These are phyloP conservation scores for Trilocha varians DNA, from an alignment of 2,888 invertebrate species.

Conservation along the genomic window DNA sequence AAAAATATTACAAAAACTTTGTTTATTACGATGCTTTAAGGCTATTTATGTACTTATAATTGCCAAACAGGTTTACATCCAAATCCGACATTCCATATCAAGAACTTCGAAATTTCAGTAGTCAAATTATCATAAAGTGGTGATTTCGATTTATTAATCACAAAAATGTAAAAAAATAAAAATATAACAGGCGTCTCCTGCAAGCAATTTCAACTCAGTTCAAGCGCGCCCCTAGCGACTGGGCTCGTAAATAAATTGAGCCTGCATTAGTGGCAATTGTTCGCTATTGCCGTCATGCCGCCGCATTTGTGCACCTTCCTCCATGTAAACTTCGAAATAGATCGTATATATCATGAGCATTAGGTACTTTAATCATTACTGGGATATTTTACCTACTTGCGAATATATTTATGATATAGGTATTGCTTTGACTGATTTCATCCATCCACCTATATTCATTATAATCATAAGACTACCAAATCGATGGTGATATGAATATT, in stretches of 20 bases:
- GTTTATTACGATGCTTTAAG: too few species aligned
- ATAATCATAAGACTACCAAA: too few species aligned
- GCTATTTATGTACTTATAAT: too few species aligned
- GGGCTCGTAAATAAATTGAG: slow-evolving; percentile 72
- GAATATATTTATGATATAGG: background rate
- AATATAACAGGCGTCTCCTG: too few species aligned
- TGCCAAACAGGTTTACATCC: too few species aligned
- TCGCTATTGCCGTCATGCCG: slow-evolving; percentile 52
- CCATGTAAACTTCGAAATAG: slow-evolving; percentile 4
- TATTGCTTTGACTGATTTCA: too few species aligned
- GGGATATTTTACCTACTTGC: too few species aligned
- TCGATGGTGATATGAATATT: too few species aligned
- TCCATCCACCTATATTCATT: too few species aligned
- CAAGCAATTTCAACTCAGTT: slow-evolving; percentile 24
- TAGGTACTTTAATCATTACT: background rate
- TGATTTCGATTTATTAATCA: background rate
- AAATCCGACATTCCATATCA: too few species aligned
- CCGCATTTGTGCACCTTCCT: slow-evolving; percentile 40
- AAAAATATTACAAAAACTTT: too few species aligned
- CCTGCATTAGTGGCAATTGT: slow-evolving; percentile 72
- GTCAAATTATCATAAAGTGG: background rate
- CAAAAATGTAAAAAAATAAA: background rate
- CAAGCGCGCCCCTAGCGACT: slow-evolving; percentile 56
- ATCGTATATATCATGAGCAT: background rate
- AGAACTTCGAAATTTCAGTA: too few species aligned